A percentile compares a stretch with the other conserved stretches of the same genome.
Conservation (phyloP, 2,797 vertebrate species). For the Carduelis carduelis region DNA sequence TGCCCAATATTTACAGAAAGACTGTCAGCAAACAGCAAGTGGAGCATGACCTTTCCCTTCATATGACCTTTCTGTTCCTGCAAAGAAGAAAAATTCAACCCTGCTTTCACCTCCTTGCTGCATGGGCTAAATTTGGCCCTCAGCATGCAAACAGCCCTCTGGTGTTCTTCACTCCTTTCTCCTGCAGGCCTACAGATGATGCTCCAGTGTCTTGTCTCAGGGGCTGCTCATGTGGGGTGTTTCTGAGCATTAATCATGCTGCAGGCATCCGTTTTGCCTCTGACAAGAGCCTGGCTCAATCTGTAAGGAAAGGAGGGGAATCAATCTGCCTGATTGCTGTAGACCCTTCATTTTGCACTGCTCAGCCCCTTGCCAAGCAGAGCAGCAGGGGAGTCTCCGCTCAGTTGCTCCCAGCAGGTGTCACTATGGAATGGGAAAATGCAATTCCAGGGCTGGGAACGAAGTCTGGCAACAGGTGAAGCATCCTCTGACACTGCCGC, state of each 20-base stretch:
- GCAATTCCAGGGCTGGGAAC: not conserved
- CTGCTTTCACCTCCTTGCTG: not conserved
- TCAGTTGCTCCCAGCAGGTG: conserved; percentile 68
- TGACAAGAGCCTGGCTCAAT: not conserved
- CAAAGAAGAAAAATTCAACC: not conserved
- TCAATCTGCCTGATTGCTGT: not conserved
- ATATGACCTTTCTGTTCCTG: not conserved
- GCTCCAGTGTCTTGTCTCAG: not conserved
- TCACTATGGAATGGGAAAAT: conserved; percentile 68
- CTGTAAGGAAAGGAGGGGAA: not conserved
- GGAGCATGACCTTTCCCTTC: not conserved
- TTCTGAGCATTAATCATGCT: not conserved
- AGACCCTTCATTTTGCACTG: not conserved
- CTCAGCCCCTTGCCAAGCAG: not conserved
- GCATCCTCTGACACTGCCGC: not conserved
- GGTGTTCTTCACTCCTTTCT: not conserved
- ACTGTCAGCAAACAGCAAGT: not conserved
- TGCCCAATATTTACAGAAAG: not conserved
- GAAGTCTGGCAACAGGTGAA: not conserved
- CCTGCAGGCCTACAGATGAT: not conserved
- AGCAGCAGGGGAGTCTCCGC: not conserved
- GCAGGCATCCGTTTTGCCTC: not conserved
- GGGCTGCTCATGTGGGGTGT: not conserved
- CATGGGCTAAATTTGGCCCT: not conserved
- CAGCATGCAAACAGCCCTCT: not conserved